These are phyloP conservation scores for Nephrotoma guestfalica DNA, from an alignment of 2,888 invertebrate genomes.

Conservation along the genomic window DNA sequence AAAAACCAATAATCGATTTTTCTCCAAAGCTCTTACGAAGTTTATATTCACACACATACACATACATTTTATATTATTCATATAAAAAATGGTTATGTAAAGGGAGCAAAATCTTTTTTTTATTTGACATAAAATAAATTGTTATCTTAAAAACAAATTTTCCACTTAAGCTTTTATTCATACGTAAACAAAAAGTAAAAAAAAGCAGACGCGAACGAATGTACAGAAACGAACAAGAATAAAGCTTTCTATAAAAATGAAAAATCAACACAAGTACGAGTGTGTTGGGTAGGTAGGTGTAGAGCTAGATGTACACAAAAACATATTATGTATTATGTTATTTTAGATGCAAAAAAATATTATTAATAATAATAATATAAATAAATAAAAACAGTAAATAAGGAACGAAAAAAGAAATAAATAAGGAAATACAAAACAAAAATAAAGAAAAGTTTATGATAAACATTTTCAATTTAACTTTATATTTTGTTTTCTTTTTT, in stretches of 20 bases:
- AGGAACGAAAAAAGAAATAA: not conserved
- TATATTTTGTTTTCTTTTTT: not conserved
- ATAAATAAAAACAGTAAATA: not conserved
- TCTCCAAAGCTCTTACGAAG: not conserved
- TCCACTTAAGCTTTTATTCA: not conserved
- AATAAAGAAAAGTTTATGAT: not conserved
- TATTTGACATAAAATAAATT: not conserved
- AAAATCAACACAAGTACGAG: not conserved
- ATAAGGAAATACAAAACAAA: not conserved
- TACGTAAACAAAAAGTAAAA: not conserved
- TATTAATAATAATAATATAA: not conserved
- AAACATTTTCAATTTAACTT: not conserved
- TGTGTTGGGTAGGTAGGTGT: too few relatives aligned
- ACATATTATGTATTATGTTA: not conserved
- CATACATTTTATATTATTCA: not conserved
- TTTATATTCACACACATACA: not conserved
- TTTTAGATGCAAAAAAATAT: not conserved
- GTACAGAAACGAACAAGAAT: not conserved
- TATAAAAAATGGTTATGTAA: not conserved
- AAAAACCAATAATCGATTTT: not conserved
- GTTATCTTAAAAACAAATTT: not conserved
- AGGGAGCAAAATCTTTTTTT: not conserved
- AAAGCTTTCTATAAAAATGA: not conserved
- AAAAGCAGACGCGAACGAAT: not conserved
- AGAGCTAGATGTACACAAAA: not conserved